Percentiles rank a stretch among this genome's conserved stretches.
phyloP scores from a whole-genome alignment of 2,888 invertebrate species.

The Masnerella sp. region DNA sequence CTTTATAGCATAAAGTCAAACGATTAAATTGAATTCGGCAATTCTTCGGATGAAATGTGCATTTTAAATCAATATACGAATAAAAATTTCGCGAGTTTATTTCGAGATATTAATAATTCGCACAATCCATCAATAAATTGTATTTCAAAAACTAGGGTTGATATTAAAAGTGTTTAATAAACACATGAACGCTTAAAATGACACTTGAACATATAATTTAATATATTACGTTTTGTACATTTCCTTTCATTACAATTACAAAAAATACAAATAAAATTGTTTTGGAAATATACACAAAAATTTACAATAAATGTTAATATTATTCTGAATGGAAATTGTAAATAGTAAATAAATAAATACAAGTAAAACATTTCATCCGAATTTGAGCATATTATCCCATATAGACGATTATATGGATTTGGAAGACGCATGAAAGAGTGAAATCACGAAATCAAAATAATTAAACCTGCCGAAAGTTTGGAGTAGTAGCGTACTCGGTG shows the following conservation, averaged over 20 bases:
- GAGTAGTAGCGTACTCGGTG: background rate
- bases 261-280: too few relatives aligned
- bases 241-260: too few relatives aligned
- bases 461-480: conserved; percentile 3
- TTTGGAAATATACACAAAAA: too few relatives aligned
- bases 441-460: background rate
- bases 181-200: too few relatives aligned
- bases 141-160: background rate
- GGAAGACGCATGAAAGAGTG: conserved; percentile 16
- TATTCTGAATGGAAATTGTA: too few relatives aligned
- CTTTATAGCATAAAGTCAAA: too few relatives aligned
- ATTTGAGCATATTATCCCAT: background rate
- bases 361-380: conserved; percentile 19
- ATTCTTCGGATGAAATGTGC: conserved; percentile 19
- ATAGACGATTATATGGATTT: conserved; percentile 9
- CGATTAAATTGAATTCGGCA: background rate
- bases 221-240: too few relatives aligned
- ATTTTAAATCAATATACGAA: conserved; percentile 3
- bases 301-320: too few relatives aligned
- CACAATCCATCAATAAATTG: background rate
- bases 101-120: too few relatives aligned
- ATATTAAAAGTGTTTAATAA: background rate
- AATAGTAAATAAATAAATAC: too few relatives aligned
- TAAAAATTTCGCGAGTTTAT: background rate
- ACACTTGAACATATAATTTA: too few relatives aligned